Base-by-base conservation (phyloP, 2,113 vertebrate genomes). In the Chinchilla lanigera region DNA sequence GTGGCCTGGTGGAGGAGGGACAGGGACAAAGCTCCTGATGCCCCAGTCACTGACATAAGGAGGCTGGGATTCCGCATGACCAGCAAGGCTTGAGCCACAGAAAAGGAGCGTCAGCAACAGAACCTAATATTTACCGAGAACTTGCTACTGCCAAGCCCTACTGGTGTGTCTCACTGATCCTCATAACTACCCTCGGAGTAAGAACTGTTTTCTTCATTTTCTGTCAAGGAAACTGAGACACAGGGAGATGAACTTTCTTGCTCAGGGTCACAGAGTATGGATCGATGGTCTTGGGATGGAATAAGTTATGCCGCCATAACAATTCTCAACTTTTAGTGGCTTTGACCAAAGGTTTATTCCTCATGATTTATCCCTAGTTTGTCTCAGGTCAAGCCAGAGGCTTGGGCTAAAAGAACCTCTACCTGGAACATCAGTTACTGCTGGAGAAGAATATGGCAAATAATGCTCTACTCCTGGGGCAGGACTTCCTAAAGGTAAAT, bases 201-300 rank as follows among this genome's bases (percentile, higher is more conserved):
- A 35, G 28, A 44, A 20, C 24, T 22, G 3, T 7, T 33, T 2
- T 75, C 24, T 83, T 30, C 58, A 5, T n/a, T 61, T 94, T 63
- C 52, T 50, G 22, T 73, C 44, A 75, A 78, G 92, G 86, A 90
- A 90, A 61, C 50, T 20, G 26, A 96, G 75, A 73, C 52, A 86
- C 7, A 19, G 30, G 24, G 69, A 65, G 2, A 47, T 65, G 26
- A 73, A 75, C 22, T 75, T 20, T n/a, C 61, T 95, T 73, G 44
- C 28, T 33, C 67, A 71, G 38, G 10, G 50, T 89, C 26, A 1
- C 26, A 30, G 89, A 61, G 11, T 54, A 6, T 7, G 47, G 78
- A 75, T 38, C 6, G 12, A 78, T n/a, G 0, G 1, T 19, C 8
- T 85, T 26, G 33, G 86, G 81, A 82, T n/a, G 38, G 50, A 7